These are phyloP conservation scores for Clarias platycephalus DNA, from an alignment of 2,797 vertebrate species.

Conservation along the genomic window DNA sequence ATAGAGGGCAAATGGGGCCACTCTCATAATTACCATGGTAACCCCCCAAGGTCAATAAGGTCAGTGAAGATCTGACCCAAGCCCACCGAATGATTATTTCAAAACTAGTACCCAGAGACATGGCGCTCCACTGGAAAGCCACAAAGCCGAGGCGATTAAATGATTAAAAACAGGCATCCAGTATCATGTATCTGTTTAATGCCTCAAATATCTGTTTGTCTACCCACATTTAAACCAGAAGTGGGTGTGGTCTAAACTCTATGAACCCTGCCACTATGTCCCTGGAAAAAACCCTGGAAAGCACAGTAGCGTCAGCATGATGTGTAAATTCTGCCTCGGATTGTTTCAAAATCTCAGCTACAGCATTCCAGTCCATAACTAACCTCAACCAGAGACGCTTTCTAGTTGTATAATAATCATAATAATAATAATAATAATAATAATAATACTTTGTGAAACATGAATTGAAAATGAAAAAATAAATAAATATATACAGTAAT, in stretches of 20 bases:
- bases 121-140: slow-evolving; percentile 62
- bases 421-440: neutral
- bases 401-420: no score
- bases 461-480: no score
- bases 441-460: no score
- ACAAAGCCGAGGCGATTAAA: slow-evolving; percentile 68
- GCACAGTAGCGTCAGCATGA: no score
- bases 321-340: no score
- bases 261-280: neutral
- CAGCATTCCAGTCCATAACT: neutral
- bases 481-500: no score
- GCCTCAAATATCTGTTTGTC: neutral
- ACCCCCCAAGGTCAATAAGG: slow-evolving; percentile 64
- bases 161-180: slow-evolving; percentile 62
- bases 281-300: neutral
- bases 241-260: neutral
- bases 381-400: neutral
- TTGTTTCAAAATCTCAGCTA: neutral
- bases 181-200: neutral
- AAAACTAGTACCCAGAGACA: slow-evolving; percentile 63
- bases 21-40: slow-evolving; percentile 57
- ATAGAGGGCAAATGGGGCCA: slow-evolving; percentile 62
- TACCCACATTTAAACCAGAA: neutral
- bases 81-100: slow-evolving; percentile 65
- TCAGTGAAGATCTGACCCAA: slow-evolving; percentile 67